Base-by-base conservation (phyloP, 2,888 invertebrate species). In the Latheticus oryzae region DNA sequence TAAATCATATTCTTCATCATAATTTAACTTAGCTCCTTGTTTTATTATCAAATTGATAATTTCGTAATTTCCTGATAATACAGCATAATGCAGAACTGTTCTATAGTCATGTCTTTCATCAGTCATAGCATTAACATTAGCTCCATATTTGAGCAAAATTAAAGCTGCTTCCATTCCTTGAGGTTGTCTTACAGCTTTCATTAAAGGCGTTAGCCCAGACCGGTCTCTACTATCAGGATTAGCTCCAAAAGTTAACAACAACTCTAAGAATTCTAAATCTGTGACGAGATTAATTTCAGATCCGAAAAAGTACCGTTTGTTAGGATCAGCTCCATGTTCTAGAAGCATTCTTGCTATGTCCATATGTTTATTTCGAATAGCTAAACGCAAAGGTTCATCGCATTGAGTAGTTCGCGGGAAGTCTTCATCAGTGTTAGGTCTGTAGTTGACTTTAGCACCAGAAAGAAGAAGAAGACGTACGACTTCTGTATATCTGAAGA, bases 221-320 rank as follows among this genome's bases (percentile, higher is more conserved):
- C 96, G 82, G 73, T 94, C 94, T 48, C 91, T 82, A 13, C 91
- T 89, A 77, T 96, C 93, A 28, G 95, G 91, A 75, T 92, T 86
- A 1, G 95, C 95, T 1, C 95, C 95, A 73, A 91, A 91, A 9
- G 87, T 87, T 52, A 96, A 82, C 60, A 95, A 80, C 63, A 95
- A 80, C 73, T 92, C 89, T 76, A 95, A 76, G 72, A 91, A 93
- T 65, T 91, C 88, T 42, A 90, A 81, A 70, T 94, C 91, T 0
- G 89, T 90, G 1, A 95, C 88, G 71, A 94, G 82, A 77, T 94
- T 95, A 71, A 96, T 92, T 79, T 96, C 95, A 0, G 92, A 85
- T 2, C 94, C 94, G 76, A 93, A 91, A 80, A 95, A 94, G 78
- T 94, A 93, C 11, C 91, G 84, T 71, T 93, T 92, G 79, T 95